Conservation (phyloP, 2,797 vertebrate genomes). For the Mormyrops attenuatus region DNA sequence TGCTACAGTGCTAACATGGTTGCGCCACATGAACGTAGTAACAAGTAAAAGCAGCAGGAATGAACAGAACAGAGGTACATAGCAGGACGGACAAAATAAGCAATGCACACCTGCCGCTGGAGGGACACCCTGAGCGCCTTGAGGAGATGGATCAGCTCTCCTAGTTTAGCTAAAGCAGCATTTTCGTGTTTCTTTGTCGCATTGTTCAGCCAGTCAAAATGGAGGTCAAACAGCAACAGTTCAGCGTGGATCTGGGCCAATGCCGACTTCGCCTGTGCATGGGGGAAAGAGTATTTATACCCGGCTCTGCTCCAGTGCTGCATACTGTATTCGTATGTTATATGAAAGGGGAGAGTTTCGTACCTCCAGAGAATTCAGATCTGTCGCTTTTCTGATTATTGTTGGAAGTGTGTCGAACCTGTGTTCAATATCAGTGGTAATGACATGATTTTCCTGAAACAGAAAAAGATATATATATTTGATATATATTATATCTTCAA, state of each 20-base stretch:
- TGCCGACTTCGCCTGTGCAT: conserved; percentile 62
- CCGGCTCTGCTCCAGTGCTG: background rate
- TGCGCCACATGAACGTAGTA: background rate
- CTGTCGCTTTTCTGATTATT: conserved; percentile 67
- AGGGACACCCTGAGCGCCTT: conserved; percentile 59
- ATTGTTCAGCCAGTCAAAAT: conserved; percentile 70
- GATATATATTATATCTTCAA: conserved; percentile 16
- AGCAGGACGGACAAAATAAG: background rate
- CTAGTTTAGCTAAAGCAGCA: conserved; percentile 57
- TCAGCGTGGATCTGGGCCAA: conserved; percentile 67
- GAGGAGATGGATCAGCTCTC: conserved; percentile 63
- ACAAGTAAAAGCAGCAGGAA: background rate
- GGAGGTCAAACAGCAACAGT: conserved; percentile 68
- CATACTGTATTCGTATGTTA: no score
- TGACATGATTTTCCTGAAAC: conserved; percentile 65
- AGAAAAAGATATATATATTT: conserved; percentile 36
- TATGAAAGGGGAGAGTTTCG: background rate
- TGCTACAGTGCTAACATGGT: background rate
- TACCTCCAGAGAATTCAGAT: conserved; percentile 70
- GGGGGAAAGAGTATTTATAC: background rate
- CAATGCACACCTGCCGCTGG: conserved; percentile 61
- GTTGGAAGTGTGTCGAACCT: conserved; percentile 70
- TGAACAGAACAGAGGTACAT: background rate
- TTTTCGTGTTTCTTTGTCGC: conserved; percentile 64
- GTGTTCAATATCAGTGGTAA: conserved; percentile 63